These are phyloP conservation scores for Psettodes erumei DNA, from an alignment of 2,113 vertebrate species.

Conservation along the genomic window DNA sequence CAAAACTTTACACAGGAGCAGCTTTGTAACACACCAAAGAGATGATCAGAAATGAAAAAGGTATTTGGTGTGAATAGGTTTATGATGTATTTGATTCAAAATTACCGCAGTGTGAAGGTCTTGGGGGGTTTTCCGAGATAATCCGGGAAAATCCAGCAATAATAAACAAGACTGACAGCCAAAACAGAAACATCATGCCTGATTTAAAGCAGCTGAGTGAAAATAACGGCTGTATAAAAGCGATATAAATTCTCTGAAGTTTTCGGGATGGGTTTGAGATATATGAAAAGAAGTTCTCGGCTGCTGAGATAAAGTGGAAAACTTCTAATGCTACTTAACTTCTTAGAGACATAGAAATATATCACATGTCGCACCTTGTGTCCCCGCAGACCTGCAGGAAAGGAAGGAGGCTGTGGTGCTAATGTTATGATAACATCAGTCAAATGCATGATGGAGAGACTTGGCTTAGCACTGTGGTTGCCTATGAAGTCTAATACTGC, in stretches of 20 bases:
- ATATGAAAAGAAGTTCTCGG: slow-evolving; percentile 31
- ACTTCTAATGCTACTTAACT: slow-evolving; percentile 43
- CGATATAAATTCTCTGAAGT: slow-evolving; percentile 47
- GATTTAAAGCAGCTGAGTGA: slow-evolving; percentile 28
- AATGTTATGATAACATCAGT: slow-evolving; percentile 1
- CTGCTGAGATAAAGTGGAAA: slow-evolving; percentile 44
- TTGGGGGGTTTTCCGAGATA: slow-evolving; percentile 56
- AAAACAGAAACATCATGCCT: slow-evolving; percentile 38
- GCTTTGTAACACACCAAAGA: slow-evolving; percentile 33
- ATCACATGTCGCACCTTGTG: slow-evolving; percentile 19
- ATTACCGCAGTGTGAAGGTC: slow-evolving; percentile 41
- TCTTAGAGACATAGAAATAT: slow-evolving; percentile 24
- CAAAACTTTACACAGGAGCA: background rate
- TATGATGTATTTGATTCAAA: slow-evolving; percentile 21
- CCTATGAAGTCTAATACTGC: slow-evolving; percentile 2
- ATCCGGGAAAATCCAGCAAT: slow-evolving; percentile 63
- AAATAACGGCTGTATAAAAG: slow-evolving; percentile 50
- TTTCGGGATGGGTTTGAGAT: slow-evolving; percentile 44
- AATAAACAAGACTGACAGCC: slow-evolving; percentile 60
- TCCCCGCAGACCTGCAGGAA: background rate
- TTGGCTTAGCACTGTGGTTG: background rate
- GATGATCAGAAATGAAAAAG: slow-evolving; percentile 12
- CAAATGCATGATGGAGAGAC: background rate
- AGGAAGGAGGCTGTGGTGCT: background rate
- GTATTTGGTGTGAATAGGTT: slow-evolving; percentile 36